A percentile compares a stretch with the other conserved stretches of the same genome.
Conservation (phyloP, 1,140 invertebrate species). For the Magallana ariakensis region DNA sequence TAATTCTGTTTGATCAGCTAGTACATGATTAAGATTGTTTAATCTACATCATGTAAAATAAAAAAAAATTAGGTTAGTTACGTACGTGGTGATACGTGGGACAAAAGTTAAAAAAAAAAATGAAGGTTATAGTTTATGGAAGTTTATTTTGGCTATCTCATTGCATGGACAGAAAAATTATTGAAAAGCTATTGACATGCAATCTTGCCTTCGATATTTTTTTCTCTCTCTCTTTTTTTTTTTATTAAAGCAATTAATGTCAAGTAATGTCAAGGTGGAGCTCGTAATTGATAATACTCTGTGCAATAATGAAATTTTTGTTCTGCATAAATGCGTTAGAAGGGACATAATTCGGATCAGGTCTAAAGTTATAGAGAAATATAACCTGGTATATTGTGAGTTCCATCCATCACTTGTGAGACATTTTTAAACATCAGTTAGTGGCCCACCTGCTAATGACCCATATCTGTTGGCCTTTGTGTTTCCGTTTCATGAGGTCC, state of each 20-base stretch:
- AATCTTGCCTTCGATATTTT: no score
- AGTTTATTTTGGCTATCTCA: no score
- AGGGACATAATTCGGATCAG: background rate
- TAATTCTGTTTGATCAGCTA: slow-evolving; percentile 24
- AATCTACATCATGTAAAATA: background rate
- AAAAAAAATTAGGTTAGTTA: no score
- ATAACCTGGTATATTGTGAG: background rate
- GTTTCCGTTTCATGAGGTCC: background rate
- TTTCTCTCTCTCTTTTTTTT: background rate
- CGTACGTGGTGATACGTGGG: no score
- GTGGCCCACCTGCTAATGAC: slow-evolving; percentile 32
- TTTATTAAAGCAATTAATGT: background rate
- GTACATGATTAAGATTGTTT: background rate
- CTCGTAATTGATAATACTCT: slow-evolving; percentile 19
- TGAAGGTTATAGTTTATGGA: no score
- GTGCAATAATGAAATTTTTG: slow-evolving; percentile 23
- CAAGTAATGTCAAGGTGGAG: slow-evolving; percentile 32
- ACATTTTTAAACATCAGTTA: slow-evolving; percentile 27
- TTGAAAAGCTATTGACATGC: no score
- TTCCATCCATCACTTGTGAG: background rate
- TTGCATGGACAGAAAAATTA: no score
- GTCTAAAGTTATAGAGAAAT: background rate
- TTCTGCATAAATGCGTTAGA: background rate
- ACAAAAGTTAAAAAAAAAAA: no score
- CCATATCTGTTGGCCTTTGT: slow-evolving; percentile 8